Evolutionary conservation across 1,140 invertebrate species (phyloP), one percentile per base, ranked within the genome.

Genomic region (Megathymus violae): DNA sequence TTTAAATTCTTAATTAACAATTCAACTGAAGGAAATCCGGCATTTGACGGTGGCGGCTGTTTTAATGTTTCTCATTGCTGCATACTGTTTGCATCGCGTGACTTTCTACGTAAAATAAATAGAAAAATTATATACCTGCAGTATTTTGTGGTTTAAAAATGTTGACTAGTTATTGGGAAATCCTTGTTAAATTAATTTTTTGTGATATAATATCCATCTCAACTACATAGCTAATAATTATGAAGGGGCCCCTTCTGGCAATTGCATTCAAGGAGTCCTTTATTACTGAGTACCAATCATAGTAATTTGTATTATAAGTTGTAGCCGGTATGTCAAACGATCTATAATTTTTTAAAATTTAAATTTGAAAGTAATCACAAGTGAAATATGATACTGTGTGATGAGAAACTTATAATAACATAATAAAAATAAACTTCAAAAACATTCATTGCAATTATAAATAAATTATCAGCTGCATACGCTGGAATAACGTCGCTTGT

Each of bases 241-340:
- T 34, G 14, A n/a, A 34, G 31, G 34, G 27, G 14, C 13, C 0
- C 14, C 13, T 13, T 16, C 4, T 34, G 31, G 34, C 47, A 34
- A 50, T 16, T 50, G 13, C 13, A 34, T 36, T 50, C 9, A 50
- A 50, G 16, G 47, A n/a, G 27, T 14, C 14, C 47, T 34, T 50
- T 50, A 25, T 50, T 50, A 25, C 19, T 5, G 2, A 34, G 15
- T 3, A 17, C 5, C 40, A 43, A 43, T 17, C 15, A 13, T 15
- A 10, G 6, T 17, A 43, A 43, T 43, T 43, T 43, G 40, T 43
- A 17, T 17, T 34, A 31, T n/a, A n/a, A n/a, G n/a, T n/a, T n/a
- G n/a, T 16, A 16, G 27, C 47, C 47, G 25, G 27, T 4, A 50
- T 34, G 3, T 15, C 15, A 50, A 3, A 22, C 19, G 19, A 22